phyloP scores from a whole-genome alignment of 2,797 vertebrate species.

The Leptatherina wallacei region DNA sequence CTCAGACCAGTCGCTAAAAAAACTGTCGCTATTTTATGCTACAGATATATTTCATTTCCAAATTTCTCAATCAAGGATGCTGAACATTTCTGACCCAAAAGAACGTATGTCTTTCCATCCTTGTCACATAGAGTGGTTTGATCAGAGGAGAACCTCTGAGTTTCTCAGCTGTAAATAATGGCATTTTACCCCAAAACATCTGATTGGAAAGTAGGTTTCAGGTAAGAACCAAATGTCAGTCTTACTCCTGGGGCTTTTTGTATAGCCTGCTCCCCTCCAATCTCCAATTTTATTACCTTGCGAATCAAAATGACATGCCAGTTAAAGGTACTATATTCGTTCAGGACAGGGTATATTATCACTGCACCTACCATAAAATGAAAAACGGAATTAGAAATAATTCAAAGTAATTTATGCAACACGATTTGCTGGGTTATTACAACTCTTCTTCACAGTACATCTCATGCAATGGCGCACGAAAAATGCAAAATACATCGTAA shows the following conservation, averaged over 20 bases:
- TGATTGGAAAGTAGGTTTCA: not conserved
- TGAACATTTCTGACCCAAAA: too few species aligned
- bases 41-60: too few species aligned
- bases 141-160: not conserved
- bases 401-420: not conserved
- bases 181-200: not conserved
- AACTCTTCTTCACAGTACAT: not conserved
- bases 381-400: not conserved
- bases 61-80: too few species aligned
- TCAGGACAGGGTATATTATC: not conserved
- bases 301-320: not conserved
- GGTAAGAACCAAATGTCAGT: not conserved
- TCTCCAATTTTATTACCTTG: not conserved
- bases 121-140: not conserved
- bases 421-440: not conserved
- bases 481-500: not conserved
- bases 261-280: not conserved
- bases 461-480: not conserved
- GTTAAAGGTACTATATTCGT: not conserved
- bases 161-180: slow-evolving; percentile 1
- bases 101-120: too few species aligned
- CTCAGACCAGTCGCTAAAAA: not conserved
- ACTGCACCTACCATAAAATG: not conserved
- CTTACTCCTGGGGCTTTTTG: not conserved
- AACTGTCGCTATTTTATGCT: too few species aligned